Evolutionary conservation across 2,113 vertebrate genomes (phyloP), one percentile per base, ranked within the genome.

Genomic region (Nothoprocta perdicaria): DNA sequence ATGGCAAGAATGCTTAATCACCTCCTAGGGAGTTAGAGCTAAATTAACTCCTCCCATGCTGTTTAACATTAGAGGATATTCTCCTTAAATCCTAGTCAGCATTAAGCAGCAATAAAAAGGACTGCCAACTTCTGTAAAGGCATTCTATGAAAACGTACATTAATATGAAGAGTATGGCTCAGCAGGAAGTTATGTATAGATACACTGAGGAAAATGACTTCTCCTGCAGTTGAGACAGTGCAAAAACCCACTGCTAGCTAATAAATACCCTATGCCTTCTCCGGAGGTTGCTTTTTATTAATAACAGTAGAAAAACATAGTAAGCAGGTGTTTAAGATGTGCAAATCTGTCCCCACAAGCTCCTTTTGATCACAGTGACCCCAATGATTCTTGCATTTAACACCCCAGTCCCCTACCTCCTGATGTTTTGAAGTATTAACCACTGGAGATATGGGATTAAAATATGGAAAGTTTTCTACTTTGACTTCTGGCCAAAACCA

Each of bases 401-500:
- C 40, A 93, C 46, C 52, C 14, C 67, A 38, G 38, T 12, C 10
- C 18, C 35, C 31, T 75, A 23, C 53, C 57, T 21, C 74, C 79
- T 71, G 63, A 48, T 80, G 91, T 81, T 95, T 90, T 93, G 91
- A 93, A 95, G 90, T 92, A 95, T 89, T 92, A 85, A 66, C 89
- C 71, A 76, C 83, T 77, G 67, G 62, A 14, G 2, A 85, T 85
- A 74, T 90, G 74, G 78, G 78, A 93, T 83, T 85, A 81, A 94
- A 83, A 53, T 3, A 14, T 7, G 71, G 62, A 24, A 92, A 95
- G 80, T 95, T 95, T 95, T 84, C 78, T 76, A 45, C 86, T 94
- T 94, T 96, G 95, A 95, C 78, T 95, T 76, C 83, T 86, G 95
- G 93, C 96, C 96, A 96, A 95, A 92, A 29, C 83, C 80, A 95